Evolutionary conservation across 2,888 invertebrate genomes (phyloP), one percentile per base, ranked within the genome.

Genomic region (Diadromus collaris): DNA sequence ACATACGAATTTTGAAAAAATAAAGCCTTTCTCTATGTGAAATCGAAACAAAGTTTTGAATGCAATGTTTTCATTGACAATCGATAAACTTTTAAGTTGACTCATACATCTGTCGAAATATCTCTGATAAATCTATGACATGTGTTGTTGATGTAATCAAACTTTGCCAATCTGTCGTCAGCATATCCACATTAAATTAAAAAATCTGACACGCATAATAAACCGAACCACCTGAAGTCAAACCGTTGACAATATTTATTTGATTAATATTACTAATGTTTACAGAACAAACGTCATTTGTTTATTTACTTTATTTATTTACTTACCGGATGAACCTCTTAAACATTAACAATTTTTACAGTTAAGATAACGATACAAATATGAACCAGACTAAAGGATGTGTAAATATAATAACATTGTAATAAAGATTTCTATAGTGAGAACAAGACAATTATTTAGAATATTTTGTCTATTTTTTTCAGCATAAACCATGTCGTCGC

Each of bases 401-500:
- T n/a, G n/a, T n/a, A n/a, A n/a, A n/a, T n/a, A n/a, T n/a, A n/a
- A n/a, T n/a, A n/a, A n/a, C n/a, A n/a, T n/a, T n/a, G n/a, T n/a
- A n/a, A n/a, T n/a, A n/a, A n/a, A n/a, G n/a, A n/a, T n/a, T n/a
- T n/a, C n/a, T n/a, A n/a, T n/a, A n/a, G n/a, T n/a, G 41, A 34
- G 34, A 44, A 44, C 13, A 44, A 4, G 41, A 44, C 16, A 44
- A 44, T 44, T 44, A 44, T 9, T 6, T 51, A 9, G 19, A 4
- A 56, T 32, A 6, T 2, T 38, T 34, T 34, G 24, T 38, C 58
- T 60, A n/a, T 34, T 34, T 60, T 19, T 21, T 34, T 60, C 19
- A 34, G 60, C 34, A 21, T 10, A 60, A 19, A 64, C 13, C 34
- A 80, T 80, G 80, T 80, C 90, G 94, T 93, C 93, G 82, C 92